Conservation (phyloP, 2,113 vertebrate species). For the Equus przewalskii region DNA sequence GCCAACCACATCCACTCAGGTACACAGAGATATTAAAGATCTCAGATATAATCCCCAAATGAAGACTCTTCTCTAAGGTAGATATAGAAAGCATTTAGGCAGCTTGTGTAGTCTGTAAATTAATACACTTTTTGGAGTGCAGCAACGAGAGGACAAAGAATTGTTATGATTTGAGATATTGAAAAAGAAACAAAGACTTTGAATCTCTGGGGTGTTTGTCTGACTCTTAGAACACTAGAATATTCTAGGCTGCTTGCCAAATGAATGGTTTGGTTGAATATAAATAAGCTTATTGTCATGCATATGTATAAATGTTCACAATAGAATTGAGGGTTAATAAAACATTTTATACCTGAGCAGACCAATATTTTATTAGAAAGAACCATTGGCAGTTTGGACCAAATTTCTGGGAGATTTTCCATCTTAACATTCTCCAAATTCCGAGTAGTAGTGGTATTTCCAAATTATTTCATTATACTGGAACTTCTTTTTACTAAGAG, state of each 20-base stretch:
- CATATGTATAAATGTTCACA: conserved; percentile 37
- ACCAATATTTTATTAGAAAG: conserved; percentile 38
- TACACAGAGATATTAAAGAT: background rate
- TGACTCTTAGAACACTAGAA: conserved; percentile 63
- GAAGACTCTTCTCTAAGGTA: background rate
- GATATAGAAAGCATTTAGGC: background rate
- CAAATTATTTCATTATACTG: conserved; percentile 28
- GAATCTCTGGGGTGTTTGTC: conserved; percentile 59
- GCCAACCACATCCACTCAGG: background rate
- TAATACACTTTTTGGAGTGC: conserved; percentile 6
- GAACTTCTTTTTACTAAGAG: conserved; percentile 15
- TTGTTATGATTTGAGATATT: conserved; percentile 41
- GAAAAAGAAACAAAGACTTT: conserved; percentile 72
- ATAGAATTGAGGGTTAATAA: conserved; percentile 30
- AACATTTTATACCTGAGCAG: conserved; percentile 47
- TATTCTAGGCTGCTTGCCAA: conserved; percentile 70
- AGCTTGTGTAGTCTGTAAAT: background rate
- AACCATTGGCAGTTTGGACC: conserved; percentile 4
- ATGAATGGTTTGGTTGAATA: conserved; percentile 67
- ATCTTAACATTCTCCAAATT: conserved; percentile 12
- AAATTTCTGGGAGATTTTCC: conserved; percentile 16
- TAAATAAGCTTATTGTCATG: conserved; percentile 70
- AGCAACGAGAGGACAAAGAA: conserved; percentile 54
- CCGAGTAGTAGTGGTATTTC: background rate
- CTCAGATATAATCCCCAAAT: background rate